These are phyloP conservation scores for Hirtodrosophila trivittata DNA, from an alignment of 2,888 invertebrate genomes.

Conservation along the genomic window DNA sequence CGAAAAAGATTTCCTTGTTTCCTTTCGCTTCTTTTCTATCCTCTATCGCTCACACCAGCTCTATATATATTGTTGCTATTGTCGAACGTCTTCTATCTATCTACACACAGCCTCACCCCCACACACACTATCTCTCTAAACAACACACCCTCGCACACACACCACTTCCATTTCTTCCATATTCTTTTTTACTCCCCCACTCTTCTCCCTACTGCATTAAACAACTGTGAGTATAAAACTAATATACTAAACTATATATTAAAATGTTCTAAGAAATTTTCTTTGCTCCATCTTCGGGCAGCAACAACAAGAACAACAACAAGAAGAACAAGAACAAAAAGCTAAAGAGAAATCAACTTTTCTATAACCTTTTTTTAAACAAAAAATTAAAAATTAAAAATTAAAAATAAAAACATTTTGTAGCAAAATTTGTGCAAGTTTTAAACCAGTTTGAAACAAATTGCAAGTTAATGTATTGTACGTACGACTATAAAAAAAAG, in stretches of 20 bases:
- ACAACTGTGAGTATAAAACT: conserved; percentile 72
- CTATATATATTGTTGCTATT: conserved; percentile 47
- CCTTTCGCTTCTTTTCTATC: conserved; percentile 36
- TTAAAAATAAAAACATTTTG: conserved; percentile 51
- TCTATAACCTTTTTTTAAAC: conserved; percentile 80
- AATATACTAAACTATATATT: conserved; percentile 38
- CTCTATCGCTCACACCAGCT: not conserved
- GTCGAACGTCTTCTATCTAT: conserved; percentile 50
- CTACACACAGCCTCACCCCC: too few relatives aligned
- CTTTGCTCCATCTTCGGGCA: conserved; percentile 71
- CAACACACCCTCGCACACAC: conserved; percentile 9
- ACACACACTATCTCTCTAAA: too few relatives aligned
- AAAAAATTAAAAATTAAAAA: conserved; percentile 34
- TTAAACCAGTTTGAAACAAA: conserved; percentile 57
- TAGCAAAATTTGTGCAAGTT: conserved; percentile 78
- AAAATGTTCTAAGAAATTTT: too few relatives aligned
- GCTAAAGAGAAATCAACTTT: conserved; percentile 63
- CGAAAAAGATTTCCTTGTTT: conserved; percentile 71
- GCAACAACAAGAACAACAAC: conserved; percentile 42
- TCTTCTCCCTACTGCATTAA: conserved; percentile 75
- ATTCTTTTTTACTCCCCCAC: conserved; percentile 22
- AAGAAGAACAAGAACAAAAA: conserved; percentile 58
- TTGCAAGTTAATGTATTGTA: too few relatives aligned
- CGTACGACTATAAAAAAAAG: too few relatives aligned
- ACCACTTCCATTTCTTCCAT: not conserved